Evolutionary conservation across 2,888 invertebrate genomes (phyloP).

Genomic region (Lasioglossum villosulum): DNA sequence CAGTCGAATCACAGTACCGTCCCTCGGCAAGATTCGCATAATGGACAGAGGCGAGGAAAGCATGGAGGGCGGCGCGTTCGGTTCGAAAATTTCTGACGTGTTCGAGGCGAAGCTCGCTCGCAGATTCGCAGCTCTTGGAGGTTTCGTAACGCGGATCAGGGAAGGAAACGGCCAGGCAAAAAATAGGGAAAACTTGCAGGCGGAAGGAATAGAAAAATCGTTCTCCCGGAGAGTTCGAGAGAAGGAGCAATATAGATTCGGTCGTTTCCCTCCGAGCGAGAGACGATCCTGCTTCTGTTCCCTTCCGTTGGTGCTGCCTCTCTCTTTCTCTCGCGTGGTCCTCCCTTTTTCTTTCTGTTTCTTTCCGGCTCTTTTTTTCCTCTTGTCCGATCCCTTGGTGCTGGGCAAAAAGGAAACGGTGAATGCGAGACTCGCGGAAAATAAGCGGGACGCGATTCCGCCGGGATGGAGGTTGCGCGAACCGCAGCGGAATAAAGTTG

Average conservation of each 20-base stretch:
- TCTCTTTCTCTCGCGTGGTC: neutral
- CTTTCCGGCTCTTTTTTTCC: neutral
- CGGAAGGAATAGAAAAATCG: constrained; percentile 9
- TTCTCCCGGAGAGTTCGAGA: constrained; percentile 8
- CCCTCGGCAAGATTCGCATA: constrained; percentile 7
- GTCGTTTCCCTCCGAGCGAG: constrained; percentile 21
- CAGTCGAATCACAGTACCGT: neutral
- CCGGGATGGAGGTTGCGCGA: constrained; percentile 51
- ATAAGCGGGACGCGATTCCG: constrained; percentile 48
- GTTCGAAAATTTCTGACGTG: neutral
- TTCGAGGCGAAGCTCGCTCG: neutral
- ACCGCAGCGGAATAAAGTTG: constrained; percentile 43
- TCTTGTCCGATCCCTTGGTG: constrained; percentile 8
- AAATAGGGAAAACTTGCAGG: neutral
- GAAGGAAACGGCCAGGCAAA: neutral
- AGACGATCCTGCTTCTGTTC: constrained; percentile 1
- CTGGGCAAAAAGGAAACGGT: constrained; percentile 22
- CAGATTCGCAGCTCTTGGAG: constrained; percentile 1
- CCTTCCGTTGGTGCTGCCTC: neutral
- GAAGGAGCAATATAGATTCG: constrained; percentile 28
- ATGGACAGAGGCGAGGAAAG: neutral
- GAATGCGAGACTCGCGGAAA: constrained; percentile 34
- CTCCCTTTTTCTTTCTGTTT: neutral
- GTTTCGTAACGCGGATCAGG: constrained; percentile 1
- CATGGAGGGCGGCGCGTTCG: neutral